Evolutionary conservation across 2,113 vertebrate genomes (phyloP).

Genomic region (Gracilinanus agilis): DNA sequence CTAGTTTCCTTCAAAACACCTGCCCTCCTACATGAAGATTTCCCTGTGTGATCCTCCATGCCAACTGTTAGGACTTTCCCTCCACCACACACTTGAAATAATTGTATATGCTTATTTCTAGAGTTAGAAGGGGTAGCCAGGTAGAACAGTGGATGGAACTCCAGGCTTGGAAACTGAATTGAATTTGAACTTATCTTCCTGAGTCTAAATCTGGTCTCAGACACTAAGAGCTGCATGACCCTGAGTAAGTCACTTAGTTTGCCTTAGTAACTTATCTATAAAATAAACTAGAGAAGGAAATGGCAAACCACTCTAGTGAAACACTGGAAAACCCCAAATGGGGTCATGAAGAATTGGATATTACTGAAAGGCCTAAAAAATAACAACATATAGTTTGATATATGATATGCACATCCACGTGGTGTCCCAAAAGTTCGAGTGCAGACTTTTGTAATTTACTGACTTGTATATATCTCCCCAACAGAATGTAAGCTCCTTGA

Average conservation of each 20-base stretch:
- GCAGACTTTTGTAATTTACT: not conserved
- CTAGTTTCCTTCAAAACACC: not conserved
- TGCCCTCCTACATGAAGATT: not conserved
- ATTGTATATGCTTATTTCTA: not conserved
- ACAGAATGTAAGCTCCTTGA: not conserved
- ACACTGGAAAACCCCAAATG: too few relatives aligned
- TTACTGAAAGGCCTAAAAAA: too few relatives aligned
- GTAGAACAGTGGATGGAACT: too few relatives aligned
- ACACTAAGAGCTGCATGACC: too few relatives aligned
- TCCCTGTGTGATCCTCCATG: not conserved
- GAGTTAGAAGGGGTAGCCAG: not conserved
- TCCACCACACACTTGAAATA: not conserved
- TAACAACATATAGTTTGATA: not conserved
- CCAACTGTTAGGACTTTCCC: not conserved
- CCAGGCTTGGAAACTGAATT: too few relatives aligned
- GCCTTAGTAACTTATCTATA: too few relatives aligned
- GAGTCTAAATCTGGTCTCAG: too few relatives aligned
- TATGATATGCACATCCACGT: not conserved
- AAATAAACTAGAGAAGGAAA: too few relatives aligned
- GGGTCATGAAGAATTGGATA: too few relatives aligned
- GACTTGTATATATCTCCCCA: not conserved
- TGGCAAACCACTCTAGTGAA: too few relatives aligned
- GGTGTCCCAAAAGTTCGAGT: not conserved
- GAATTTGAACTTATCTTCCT: too few relatives aligned
- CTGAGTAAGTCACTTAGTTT: too few relatives aligned